Base-by-base conservation (phyloP, 2,113 vertebrate genomes). In the Falcunculus frontatus region DNA sequence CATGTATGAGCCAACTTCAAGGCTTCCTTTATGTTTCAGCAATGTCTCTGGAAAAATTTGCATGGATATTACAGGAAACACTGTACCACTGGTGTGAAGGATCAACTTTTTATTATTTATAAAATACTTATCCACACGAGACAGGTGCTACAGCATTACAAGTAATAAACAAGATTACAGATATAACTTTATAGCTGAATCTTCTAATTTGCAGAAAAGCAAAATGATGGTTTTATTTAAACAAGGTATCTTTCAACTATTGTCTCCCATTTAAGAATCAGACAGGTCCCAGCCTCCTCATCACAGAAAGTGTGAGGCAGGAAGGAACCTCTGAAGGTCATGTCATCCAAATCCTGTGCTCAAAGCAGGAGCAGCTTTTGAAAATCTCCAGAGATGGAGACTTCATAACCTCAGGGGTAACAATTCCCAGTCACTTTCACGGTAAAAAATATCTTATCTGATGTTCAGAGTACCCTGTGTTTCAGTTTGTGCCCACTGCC, bases 261-360 rank as follows among this genome's bases (percentile, higher is more conserved):
- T 4, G 1, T 29, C 4, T 14, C 37, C 13, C 20, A 37, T 56
- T 56, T 41, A 60, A 56, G 25, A 44, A 90, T 14, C n/a, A 35
- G 8, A 37, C 10, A 60, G 17, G 46, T 49, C 37, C 10, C 72
- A 89, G 59, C 1, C 65, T 65, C 37, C 44, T 57, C 11, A 12
- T 39, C 29, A 62, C 17, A n/a, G 19, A 65, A 11, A 0, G 7
- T 14, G 11, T 59, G 27, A 79, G 27, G 30, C 8, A 50, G 14
- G 33, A 83, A 53, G 5, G 13, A 19, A 39, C 10, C 13, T 67
- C 27, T 67, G 22, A 49, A 74, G 26, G 41, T 60, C 44, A 35
- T 3, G 11, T 4, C 17, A 30, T 60, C 32, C 8, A 64, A 55
- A 5, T 1, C 1, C 2, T 1, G 1, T 16, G 22, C 22, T 57